Conservation (phyloP, 1,140 invertebrate species). For the Neodiprion virginianus region DNA sequence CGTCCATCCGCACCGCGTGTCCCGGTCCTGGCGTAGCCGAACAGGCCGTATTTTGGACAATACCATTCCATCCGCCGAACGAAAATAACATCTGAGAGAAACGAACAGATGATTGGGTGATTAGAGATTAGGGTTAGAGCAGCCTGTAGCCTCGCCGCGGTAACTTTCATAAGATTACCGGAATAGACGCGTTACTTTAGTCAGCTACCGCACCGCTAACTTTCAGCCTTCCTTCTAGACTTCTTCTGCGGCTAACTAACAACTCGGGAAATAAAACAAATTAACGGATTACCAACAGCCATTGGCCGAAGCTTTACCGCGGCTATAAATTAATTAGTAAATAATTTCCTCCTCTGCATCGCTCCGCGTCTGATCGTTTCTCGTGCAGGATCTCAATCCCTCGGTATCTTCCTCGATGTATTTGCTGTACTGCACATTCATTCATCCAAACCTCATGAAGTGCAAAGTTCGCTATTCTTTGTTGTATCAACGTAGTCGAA, state of each 20-base stretch:
- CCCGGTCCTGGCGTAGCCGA: not conserved
- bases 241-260: too few species aligned
- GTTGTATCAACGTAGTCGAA: too few species aligned
- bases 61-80: not conserved
- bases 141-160: not conserved
- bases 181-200: not conserved
- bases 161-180: not conserved
- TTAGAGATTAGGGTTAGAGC: conserved; percentile 3
- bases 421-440: not conserved
- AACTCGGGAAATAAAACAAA: not conserved
- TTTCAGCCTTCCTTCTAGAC: not conserved
- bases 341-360: not conserved
- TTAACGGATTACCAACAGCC: not conserved
- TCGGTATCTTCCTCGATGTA: too few species aligned
- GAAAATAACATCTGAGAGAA: conserved; percentile 5
- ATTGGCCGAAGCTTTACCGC: not conserved
- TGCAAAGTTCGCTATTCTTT: not conserved
- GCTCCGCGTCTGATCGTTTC: too few species aligned
- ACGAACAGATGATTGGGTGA: conserved; percentile 2
- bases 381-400: too few species aligned
- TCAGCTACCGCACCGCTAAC: not conserved
- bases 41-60: not conserved
- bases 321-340: conserved; percentile 13
- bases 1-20: too few species aligned
- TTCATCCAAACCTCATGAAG: not conserved